These are phyloP conservation scores for Hozukius guyotensis DNA, from an alignment of 2,797 vertebrate genomes.

Conservation along the genomic window DNA sequence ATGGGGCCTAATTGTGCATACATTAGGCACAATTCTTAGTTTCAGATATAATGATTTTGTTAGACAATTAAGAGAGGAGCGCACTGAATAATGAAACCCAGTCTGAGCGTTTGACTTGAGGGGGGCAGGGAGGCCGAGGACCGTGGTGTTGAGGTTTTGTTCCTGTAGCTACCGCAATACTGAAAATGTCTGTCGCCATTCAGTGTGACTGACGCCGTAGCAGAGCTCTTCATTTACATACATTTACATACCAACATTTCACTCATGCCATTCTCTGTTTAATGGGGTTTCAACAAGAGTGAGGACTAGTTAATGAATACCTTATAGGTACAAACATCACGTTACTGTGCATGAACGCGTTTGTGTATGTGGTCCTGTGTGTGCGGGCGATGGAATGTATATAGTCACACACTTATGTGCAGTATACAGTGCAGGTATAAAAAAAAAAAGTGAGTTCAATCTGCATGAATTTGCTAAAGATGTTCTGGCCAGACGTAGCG, in stretches of 20 bases:
- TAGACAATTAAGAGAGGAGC: conserved; percentile 43
- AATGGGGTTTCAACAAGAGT: conserved; percentile 50
- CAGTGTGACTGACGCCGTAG: conserved; percentile 20
- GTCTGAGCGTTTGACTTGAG: conserved; percentile 31
- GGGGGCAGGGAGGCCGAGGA: conserved; percentile 44
- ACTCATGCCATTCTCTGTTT: conserved; percentile 43
- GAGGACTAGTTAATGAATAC: conserved; percentile 42
- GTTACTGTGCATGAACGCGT: neutral
- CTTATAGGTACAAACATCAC: conserved; percentile 23
- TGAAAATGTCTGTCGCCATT: conserved; percentile 31
- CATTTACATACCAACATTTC: conserved; percentile 73
- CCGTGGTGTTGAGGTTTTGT: conserved; percentile 7
- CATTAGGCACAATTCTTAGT: conserved; percentile 55
- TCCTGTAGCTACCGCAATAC: conserved; percentile 5
- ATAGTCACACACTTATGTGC: conserved; percentile 11
- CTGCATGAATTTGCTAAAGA: conserved; percentile 36
- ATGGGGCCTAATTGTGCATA: conserved; percentile 58
- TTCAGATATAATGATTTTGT: conserved; percentile 67
- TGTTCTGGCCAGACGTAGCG: conserved; percentile 4
- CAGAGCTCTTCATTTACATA: conserved; percentile 67
- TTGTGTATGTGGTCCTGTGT: neutral
- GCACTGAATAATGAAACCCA: conserved; percentile 58
- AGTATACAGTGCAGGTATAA: neutral
- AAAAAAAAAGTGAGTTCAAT: conserved; percentile 7
- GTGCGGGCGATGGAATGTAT: conserved; percentile 9